Base-by-base conservation (phyloP, 2,113 vertebrate species). In the Callipepla californica region DNA sequence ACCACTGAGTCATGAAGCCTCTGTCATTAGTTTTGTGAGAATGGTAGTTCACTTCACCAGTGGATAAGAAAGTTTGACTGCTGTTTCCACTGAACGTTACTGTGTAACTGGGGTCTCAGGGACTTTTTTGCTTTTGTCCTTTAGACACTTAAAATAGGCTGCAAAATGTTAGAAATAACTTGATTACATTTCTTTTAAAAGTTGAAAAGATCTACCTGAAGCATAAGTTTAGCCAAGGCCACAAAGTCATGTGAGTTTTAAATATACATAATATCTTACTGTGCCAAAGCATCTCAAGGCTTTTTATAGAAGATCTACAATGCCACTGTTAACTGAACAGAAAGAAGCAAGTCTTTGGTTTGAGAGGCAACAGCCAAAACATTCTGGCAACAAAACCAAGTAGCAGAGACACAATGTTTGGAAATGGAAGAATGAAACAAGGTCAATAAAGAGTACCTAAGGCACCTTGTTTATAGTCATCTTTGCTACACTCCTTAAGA, bases 401-500 rank as follows among this genome's bases (percentile, higher is more conserved):
- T 77, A 94, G 92, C 80, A 94, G 86, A 96, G 91, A 90, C 86
- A 94, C 69, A 90, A 95, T 85, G 70, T 90, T 83, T 50, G 22
- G 93, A 86, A 89, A 78, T 80, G 78, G 91, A 97, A 97, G 88
- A 83, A 93, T 91, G 94, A 95, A 95, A 96, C 95, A 95, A 97
- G 97, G 97, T 98, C 97, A 95, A 21, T 92, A 95, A 97, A 97
- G 97, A 98, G 96, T 83, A 97, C 97, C 96, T 97, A 98, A 98
- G 98, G 97, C 98, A 98, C 98, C 97, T 97, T 94, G 92, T 96
- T 96, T 95, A 85, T 90, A 76, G 25, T 97, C 96, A 92, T 97
- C 97, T 97, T 95, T 95, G 95, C 96, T 97, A 97, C 97, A 97
- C 96, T 94, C 95, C 96, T 96, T 89, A 94, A 95, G 81, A 94